Conservation (phyloP, 2,797 vertebrate species). For the Gymnocypris eckloni region DNA sequence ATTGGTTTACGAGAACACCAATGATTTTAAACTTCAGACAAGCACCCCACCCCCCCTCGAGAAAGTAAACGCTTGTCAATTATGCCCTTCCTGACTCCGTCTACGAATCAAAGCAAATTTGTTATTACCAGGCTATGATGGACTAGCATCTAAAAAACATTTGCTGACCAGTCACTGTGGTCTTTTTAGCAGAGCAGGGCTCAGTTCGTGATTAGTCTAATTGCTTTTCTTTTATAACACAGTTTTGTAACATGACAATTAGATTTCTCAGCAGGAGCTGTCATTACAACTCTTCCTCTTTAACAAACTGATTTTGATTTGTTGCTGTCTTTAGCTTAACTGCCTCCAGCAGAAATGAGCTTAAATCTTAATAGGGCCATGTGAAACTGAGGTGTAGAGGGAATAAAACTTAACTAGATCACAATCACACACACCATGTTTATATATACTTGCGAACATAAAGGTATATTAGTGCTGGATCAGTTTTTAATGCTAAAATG, state of each 20-base stretch:
- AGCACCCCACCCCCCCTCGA: no score
- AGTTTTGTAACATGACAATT: conserved; percentile 27
- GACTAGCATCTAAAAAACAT: conserved; percentile 7
- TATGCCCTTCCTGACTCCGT: no score
- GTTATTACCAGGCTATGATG: no score
- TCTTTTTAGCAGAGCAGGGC: neutral
- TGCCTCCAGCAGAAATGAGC: conserved; percentile 6
- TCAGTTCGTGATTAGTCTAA: neutral
- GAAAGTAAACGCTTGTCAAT: no score
- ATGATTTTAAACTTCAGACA: no score
- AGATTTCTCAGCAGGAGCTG: conserved; percentile 34
- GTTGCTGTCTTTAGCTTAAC: conserved; percentile 27
- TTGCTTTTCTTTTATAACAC: conserved; percentile 19
- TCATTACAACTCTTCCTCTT: conserved; percentile 2
- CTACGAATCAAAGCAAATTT: no score
- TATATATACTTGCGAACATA: neutral
- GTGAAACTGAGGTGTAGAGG: neutral
- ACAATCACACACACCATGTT: neutral
- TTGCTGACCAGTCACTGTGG: neutral
- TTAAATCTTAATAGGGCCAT: neutral
- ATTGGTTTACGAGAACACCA: no score
- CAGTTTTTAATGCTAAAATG: neutral
- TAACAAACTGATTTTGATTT: conserved; percentile 26
- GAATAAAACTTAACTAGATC: conserved; percentile 16
- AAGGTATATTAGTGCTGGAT: neutral